Conservation (phyloP, 2,888 invertebrate species). For the Eumerus sabulonum region DNA sequence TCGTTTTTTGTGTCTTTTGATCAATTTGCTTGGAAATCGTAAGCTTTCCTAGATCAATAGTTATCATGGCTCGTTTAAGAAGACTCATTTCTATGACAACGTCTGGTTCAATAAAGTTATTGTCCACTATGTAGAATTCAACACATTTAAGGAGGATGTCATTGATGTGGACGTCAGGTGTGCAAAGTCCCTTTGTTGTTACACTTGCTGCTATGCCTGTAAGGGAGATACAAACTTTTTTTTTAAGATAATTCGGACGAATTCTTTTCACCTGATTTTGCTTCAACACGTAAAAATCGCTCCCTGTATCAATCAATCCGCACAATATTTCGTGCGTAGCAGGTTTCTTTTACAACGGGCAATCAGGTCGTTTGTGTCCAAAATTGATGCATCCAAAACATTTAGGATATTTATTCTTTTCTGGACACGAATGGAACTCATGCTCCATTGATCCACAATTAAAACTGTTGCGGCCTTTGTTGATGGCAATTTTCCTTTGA, state of each 20-base stretch:
- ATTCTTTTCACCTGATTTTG: too few species aligned
- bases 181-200: slow-evolving; percentile 17
- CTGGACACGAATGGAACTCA: slow-evolving; percentile 4
- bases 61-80: too few species aligned
- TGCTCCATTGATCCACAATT: slow-evolving; percentile 10
- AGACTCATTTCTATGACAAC: slow-evolving; percentile 2
- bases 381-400: slow-evolving; percentile 16
- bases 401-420: neutral
- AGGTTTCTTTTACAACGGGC: slow-evolving; percentile 8
- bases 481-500: too few species aligned
- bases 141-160: slow-evolving; percentile 7
- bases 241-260: neutral
- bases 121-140: slow-evolving; percentile 22
- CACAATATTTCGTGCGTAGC: neutral
- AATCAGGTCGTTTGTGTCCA: slow-evolving; percentile 4
- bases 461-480: slow-evolving; percentile 6
- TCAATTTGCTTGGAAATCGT: too few species aligned
- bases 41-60: too few species aligned
- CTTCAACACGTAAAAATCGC: too few species aligned
- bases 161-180: neutral
- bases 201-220: slow-evolving; percentile 13
- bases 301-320: too few species aligned
- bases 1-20: too few species aligned
- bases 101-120: slow-evolving; percentile 18
- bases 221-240: slow-evolving; percentile 10